Conservation (phyloP, 2,113 vertebrate species). For the Vulpes ferrilata region DNA sequence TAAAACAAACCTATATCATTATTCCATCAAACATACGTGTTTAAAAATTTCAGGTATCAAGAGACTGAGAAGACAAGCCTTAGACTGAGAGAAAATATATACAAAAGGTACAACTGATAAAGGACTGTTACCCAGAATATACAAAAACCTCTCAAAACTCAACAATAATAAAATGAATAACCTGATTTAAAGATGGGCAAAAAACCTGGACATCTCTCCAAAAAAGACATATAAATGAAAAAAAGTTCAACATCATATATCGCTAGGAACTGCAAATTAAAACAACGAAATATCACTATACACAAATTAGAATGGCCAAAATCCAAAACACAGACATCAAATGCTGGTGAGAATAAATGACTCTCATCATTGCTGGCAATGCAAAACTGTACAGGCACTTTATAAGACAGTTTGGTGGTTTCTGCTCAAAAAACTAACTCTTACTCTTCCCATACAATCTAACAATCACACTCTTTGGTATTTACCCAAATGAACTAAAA, state of each 20-base stretch:
- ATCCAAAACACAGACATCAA: background rate
- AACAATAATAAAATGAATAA: background rate
- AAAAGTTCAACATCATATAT: background rate
- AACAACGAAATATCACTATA: background rate
- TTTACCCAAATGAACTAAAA: background rate
- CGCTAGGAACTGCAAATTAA: background rate
- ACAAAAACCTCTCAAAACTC: background rate
- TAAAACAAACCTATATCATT: background rate
- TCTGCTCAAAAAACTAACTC: background rate
- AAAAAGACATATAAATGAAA: background rate
- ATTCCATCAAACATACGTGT: background rate
- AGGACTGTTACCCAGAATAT: background rate
- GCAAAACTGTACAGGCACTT: background rate
- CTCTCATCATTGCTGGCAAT: background rate
- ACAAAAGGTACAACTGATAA: background rate
- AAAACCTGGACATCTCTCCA: background rate
- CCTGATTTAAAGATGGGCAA: background rate
- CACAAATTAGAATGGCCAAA: background rate
- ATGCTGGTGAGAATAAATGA: background rate
- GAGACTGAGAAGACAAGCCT: background rate
- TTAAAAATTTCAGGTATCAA: conserved; percentile 29
- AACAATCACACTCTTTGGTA: background rate
- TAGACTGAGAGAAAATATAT: conserved; percentile 13
- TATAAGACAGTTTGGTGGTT: background rate
- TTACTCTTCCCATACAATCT: background rate